Conservation (phyloP, 2,888 invertebrate species). For the Trichogramma evanescens region DNA sequence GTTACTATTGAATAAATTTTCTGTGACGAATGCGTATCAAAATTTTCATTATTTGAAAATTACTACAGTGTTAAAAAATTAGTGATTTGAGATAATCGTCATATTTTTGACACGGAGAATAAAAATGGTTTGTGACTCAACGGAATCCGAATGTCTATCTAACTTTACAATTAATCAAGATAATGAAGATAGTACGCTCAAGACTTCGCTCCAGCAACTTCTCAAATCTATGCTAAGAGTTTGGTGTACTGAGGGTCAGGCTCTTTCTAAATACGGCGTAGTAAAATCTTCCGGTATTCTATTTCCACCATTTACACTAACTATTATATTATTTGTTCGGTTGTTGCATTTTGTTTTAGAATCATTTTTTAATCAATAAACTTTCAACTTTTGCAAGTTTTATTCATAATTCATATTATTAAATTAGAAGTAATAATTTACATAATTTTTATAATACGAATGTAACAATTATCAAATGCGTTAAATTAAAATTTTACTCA, state of each 20-base stretch:
- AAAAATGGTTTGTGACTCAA: conserved; percentile 44
- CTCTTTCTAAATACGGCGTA: conserved; percentile 58
- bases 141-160: conserved; percentile 35
- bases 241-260: conserved; percentile 73
- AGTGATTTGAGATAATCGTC: no score
- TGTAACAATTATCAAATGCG: neutral
- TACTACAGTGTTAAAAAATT: no score
- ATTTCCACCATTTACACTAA: no score
- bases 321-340: no score
- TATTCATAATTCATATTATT: no score
- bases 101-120: neutral
- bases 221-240: conserved; percentile 75
- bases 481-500: no score
- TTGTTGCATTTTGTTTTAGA: no score
- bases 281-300: conserved; percentile 39
- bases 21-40: no score
- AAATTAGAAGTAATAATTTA: neutral
- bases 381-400: no score
- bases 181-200: conserved; percentile 48
- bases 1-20: no score
- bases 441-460: neutral
- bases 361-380: no score
- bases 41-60: no score
- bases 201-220: conserved; percentile 67
- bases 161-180: conserved; percentile 17